Evolutionary conservation across 1,140 invertebrate genomes (phyloP), one percentile per base, ranked within the genome.

Genomic region (Panagrolaimus sp.): DNA sequence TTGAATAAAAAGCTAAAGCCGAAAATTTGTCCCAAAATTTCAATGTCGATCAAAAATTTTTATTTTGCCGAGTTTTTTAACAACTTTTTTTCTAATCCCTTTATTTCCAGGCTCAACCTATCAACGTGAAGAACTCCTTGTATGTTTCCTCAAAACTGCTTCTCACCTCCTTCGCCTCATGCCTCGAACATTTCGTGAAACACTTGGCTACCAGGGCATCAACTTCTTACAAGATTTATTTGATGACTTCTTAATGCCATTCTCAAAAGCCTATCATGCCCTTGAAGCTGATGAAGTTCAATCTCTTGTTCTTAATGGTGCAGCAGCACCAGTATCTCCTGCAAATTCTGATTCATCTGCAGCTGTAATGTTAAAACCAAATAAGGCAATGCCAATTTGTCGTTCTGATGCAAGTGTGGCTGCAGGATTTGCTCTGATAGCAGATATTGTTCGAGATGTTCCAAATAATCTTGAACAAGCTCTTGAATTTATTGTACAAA

Each of bases 371-470:
- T 20, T 27, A 4, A 43, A 44, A 46, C 42, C 63, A 8, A 64
- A 64, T 31, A 43, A 43, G 31, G 31, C 31, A 20, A 47, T 64
- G 63, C 63, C 63, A 46, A 20, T 64, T 11, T 64, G 63, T 14
- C 42, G 63, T 1, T 38, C 63, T n/a, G 63, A 64, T 11, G 63
- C 63, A 11, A 38, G 25, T 31, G 63, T 64, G 16, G 20, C 42
- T 1, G 63, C 63, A 0, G 20, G 42, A 23, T 64, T 44, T 16
- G 63, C 42, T 11, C 20, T 64, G 9, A 43, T 64, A 13, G 42
- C 31, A n/a, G 63, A 43, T 11, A 43, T 64, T 20, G 42, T 47
- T 20, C 45, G 42, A 3, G 63, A 64, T 16, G 42, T 43, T 0
- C 63, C 42, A 9, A 9, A 16, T 11, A 64, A 64, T 14, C 42